Percentiles rank a stretch among this genome's conserved stretches.
Evolutionary conservation across 2,797 vertebrate genomes (phyloP).

Genomic region (Mergus octosetaceus): DNA sequence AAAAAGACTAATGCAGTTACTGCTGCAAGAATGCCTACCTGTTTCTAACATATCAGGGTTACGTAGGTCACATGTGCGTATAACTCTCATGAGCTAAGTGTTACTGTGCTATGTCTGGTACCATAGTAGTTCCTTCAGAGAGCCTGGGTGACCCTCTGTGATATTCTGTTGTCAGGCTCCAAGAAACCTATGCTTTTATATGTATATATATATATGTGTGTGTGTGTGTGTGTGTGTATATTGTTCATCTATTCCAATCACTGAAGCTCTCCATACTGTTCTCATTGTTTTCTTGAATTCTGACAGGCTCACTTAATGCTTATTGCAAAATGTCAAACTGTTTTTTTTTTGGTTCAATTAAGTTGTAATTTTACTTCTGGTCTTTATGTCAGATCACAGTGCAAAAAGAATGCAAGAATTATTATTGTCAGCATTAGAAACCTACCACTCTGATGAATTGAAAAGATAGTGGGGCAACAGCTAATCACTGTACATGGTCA

Average conservation of each 20-base stretch:
- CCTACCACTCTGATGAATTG: not conserved
- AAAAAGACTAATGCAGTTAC: not conserved
- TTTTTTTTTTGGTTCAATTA: not conserved
- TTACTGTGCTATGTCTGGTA: not conserved
- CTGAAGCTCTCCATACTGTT: not conserved
- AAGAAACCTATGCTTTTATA: not conserved
- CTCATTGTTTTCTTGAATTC: not conserved
- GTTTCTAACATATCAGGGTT: not conserved
- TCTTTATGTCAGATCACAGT: not conserved
- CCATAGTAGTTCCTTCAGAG: not conserved
- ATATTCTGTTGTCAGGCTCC: not conserved
- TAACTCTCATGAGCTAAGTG: not conserved
- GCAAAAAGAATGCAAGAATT: not conserved
- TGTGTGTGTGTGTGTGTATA: not conserved
- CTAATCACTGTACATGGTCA: not conserved
- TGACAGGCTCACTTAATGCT: not conserved
- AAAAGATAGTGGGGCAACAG: not conserved
- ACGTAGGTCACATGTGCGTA: accelerated
- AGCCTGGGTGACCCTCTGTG: not conserved
- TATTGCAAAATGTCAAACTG: not conserved
- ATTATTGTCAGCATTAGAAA: not conserved
- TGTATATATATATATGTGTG: not conserved
- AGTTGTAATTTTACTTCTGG: not conserved
- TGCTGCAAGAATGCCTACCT: not conserved
- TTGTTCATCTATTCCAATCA: not conserved